These are phyloP conservation scores for Argya squamiceps DNA, from an alignment of 2,797 vertebrate species.

Conservation along the genomic window DNA sequence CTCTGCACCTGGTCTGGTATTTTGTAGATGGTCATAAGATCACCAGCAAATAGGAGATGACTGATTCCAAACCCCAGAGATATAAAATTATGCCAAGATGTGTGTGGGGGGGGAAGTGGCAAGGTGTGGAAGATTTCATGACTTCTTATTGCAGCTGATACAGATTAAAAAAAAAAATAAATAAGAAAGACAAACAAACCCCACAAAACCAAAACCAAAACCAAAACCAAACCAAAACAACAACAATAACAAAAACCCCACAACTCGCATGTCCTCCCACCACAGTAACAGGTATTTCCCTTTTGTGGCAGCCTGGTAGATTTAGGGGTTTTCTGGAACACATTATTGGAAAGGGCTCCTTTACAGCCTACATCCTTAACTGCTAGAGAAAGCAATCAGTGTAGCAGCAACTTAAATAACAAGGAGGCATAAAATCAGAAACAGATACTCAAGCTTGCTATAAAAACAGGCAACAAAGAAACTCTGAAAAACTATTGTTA, in stretches of 20 bases:
- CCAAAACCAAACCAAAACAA: background rate
- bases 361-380: background rate
- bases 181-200: background rate
- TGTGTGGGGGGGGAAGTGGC: accelerated
- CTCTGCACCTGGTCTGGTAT: background rate
- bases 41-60: background rate
- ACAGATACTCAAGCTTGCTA: background rate
- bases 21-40: background rate
- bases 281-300: background rate
- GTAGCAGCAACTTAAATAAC: background rate
- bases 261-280: accelerated
- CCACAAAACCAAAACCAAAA: background rate
- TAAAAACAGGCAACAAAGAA: background rate
- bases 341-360: background rate
- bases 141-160: background rate
- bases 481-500: background rate
- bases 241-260: background rate
- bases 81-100: background rate
- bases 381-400: background rate
- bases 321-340: background rate
- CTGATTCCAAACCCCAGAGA: background rate
- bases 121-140: background rate
- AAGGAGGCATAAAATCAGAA: background rate
- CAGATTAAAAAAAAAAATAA: background rate
- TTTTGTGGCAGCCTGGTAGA: background rate